Evolutionary conservation across 2,797 vertebrate genomes (phyloP), one percentile per base, ranked within the genome.

Genomic region (Brachyrhaphis roseni): DNA sequence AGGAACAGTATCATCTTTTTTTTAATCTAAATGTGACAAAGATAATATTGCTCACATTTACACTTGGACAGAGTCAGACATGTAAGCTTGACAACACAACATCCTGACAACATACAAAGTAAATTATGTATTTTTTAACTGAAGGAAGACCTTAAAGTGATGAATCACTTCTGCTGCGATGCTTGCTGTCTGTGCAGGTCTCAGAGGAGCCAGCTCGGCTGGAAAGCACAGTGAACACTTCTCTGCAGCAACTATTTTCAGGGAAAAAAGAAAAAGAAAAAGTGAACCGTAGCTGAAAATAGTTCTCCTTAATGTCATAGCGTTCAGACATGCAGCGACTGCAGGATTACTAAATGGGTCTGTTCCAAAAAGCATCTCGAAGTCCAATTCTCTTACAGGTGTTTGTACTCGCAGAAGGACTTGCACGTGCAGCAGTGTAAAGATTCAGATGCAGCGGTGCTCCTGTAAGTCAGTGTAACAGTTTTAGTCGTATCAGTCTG

Each of bases 211-310:
- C 15, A 11, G 72, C 45, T 34, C 3, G 71, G 47, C n/a, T 79
- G 72, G 64, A 59, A 82, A 71, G 59, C 66, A 10, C 49, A 72
- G 72, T 45, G 49, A 72, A 81, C 26, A 36, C 75, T 68, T 79
- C 81, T 68, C 28, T 64, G 53, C 80, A 76, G 80, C 45, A 64
- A 70, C 79, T 79, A 49, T 84, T 80, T 80, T 76, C 62, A 80
- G 78, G 59, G 15, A 45, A 28, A 66, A 70, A 43, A 43, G 11
- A 15, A 49, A 49, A 20, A 45, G n/a, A 71, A 86, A 85, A 89
- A 84, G 72, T 49, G 64, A 85, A 74, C 41, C 3, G 12, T 34
- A 70, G 80, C 81, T 85, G 80, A 74, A 86, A 89, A 89, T 79
- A 86, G 66, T 84, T 85, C 57, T 49, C 28, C 13, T 68, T 71